These are phyloP conservation scores for Hylaea fasciaria DNA, from an alignment of 2,888 invertebrate species.

Conservation along the genomic window DNA sequence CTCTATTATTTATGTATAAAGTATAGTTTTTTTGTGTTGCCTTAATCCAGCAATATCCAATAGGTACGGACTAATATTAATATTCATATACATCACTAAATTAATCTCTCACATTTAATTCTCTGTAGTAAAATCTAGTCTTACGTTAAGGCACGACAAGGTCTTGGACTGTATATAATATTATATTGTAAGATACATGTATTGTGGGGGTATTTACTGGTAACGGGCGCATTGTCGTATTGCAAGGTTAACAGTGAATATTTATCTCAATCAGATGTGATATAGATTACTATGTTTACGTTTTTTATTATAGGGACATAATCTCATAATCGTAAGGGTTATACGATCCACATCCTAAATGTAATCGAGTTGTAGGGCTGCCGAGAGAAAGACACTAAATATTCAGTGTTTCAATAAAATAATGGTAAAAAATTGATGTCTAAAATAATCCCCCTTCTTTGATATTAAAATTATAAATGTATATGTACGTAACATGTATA, in stretches of 20 bases:
- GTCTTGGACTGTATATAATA: constrained; percentile 77
- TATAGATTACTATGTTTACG: constrained; percentile 71
- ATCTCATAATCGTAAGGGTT: constrained; percentile 69
- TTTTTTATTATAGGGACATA: constrained; percentile 69
- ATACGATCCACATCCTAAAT: constrained; percentile 55
- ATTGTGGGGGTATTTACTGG: constrained; percentile 73
- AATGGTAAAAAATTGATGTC: constrained; percentile 59
- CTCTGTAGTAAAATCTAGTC: constrained; percentile 83
- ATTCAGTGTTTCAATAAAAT: constrained; percentile 61
- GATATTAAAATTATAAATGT: constrained; percentile 25
- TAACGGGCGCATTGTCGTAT: constrained; percentile 50
- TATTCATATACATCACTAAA: constrained; percentile 54
- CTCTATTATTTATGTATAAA: constrained; percentile 52
- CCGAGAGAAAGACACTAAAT: constrained; percentile 67
- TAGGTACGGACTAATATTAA: constrained; percentile 46
- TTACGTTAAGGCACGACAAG: constrained; percentile 79
- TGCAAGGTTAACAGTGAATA: constrained; percentile 65
- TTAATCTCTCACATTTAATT: constrained; percentile 68
- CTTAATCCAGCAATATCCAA: constrained; percentile 53
- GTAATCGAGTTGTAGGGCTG: constrained; percentile 52
- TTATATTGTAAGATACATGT: constrained; percentile 67
- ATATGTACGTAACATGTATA: constrained; percentile 46
- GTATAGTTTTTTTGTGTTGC: constrained; percentile 60
- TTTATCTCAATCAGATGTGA: constrained; percentile 76
- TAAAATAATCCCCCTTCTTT: constrained; percentile 58